Evolutionary conservation across 2,797 vertebrate genomes (phyloP), one percentile per base, ranked within the genome.

Genomic region (Carapus acus): DNA sequence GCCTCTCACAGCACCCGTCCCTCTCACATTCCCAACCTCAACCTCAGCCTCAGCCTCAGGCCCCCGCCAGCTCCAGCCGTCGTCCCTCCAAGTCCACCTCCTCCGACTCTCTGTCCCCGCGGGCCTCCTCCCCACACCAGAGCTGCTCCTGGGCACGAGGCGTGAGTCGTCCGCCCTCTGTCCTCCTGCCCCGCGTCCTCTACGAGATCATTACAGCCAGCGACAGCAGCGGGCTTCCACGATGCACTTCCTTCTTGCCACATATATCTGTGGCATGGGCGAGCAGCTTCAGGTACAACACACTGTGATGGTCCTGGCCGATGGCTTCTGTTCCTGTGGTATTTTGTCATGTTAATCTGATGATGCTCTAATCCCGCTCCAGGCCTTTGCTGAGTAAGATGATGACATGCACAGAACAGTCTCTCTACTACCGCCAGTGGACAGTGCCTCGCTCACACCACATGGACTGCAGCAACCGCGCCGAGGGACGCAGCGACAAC

Each of bases 341-440:
- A n/a, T n/a, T n/a, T n/a, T n/a, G n/a, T n/a, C n/a, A n/a, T n/a
- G n/a, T n/a, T n/a, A n/a, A n/a, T n/a, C n/a, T n/a, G n/a, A n/a
- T n/a, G n/a, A n/a, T n/a, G n/a, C n/a, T n/a, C n/a, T n/a, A n/a
- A n/a, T n/a, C n/a, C n/a, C 31, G 2, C 24, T 33, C 6, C 62
- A 87, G 94, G 18, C 96, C 96, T 2, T 82, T 93, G 18, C 88
- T 97, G 78, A 96, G 92, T 77, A 97, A 96, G 79, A 94, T 92
- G 82, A 98, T 98, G 96, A 99, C 96, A 0, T 94, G 91, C 72
- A 99, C 96, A 0, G 96, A 99, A 65, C 96, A 99, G 85, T 98
- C 96, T 0, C 89, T 98, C 2, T 97, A 97, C 73, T 98, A 99
- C 72, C 94, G 96, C 16, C 96, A 98, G 48, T 99, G 96, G 96